These are phyloP conservation scores for Pomacea maculata DNA, from an alignment of 1,140 invertebrate genomes.

Conservation along the genomic window DNA sequence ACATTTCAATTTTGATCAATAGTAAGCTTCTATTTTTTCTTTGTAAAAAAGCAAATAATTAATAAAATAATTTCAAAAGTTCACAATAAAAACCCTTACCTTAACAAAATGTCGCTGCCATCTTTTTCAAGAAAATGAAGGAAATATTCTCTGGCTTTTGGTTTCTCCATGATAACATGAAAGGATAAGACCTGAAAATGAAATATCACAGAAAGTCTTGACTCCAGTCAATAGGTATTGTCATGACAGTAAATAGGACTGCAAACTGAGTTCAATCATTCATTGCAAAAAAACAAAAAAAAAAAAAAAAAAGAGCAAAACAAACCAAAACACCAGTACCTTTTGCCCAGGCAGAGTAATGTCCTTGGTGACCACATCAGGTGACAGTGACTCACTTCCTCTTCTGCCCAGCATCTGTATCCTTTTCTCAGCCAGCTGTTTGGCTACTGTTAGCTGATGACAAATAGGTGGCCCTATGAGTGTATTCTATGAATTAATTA, in stretches of 20 bases:
- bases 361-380: conserved; percentile 6
- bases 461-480: no score
- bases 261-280: background rate
- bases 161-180: conserved; percentile 65
- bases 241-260: background rate
- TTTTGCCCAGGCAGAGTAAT: conserved; percentile 28
- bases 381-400: conserved; percentile 66
- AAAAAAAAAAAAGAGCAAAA: background rate
- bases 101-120: conserved; percentile 77
- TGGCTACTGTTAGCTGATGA: conserved; percentile 74
- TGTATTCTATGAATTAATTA: no score
- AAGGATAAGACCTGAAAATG: conserved; percentile 65
- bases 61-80: background rate
- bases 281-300: background rate
- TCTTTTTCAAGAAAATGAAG: conserved; percentile 83
- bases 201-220: background rate
- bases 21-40: background rate
- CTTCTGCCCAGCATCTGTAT: conserved; percentile 81
- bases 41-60: conserved; percentile 1
- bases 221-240: background rate
- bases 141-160: conserved; percentile 72
- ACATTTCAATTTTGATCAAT: background rate
- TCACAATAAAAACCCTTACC: conserved; percentile 30
- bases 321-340: background rate
- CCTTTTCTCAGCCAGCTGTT: conserved; percentile 83